phyloP scores from a whole-genome alignment of 2,888 invertebrate species.

The Drosophila testacea region DNA sequence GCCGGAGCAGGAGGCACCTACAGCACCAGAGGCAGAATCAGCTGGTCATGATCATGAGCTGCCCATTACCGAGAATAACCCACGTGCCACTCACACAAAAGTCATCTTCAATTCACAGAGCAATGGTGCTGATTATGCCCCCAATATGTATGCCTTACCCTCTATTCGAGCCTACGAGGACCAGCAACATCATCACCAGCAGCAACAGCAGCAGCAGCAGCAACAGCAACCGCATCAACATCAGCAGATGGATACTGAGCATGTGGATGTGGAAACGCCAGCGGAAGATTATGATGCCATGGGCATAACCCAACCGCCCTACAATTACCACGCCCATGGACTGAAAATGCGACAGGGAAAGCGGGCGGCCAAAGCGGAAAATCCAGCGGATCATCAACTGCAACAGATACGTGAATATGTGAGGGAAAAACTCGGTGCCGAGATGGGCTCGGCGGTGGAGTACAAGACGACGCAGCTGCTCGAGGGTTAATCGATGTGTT shows the following conservation, averaged over 20 bases:
- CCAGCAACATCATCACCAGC: constrained; percentile 54
- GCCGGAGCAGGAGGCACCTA: constrained; percentile 61
- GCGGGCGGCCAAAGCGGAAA: constrained; percentile 50
- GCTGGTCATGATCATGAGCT: constrained; percentile 40
- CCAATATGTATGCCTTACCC: constrained; percentile 70
- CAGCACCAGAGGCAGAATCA: constrained; percentile 40
- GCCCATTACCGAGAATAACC: constrained; percentile 83
- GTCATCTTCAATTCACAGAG: constrained; percentile 78
- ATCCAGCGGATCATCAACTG: constrained; percentile 58
- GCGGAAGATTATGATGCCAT: constrained; percentile 47
- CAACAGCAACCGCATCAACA: constrained; percentile 56
- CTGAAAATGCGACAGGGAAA: constrained; percentile 58
- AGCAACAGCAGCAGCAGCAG: constrained; percentile 41
- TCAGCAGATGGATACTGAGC: constrained; percentile 39
- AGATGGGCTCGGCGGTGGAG: constrained; percentile 73
- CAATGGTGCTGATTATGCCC: constrained; percentile 66
- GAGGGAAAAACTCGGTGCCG: constrained; percentile 80
- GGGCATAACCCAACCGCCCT: constrained; percentile 80
- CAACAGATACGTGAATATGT: constrained; percentile 73
- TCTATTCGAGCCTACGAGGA: constrained; percentile 74
- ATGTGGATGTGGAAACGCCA: constrained; percentile 33
- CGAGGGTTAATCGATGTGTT: constrained; percentile 47
- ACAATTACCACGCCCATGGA: constrained; percentile 83
- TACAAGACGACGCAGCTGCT: constrained; percentile 79
- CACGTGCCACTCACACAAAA: constrained; percentile 83